phyloP scores from a whole-genome alignment of 1,140 invertebrate species.

The Bombus superbus region DNA sequence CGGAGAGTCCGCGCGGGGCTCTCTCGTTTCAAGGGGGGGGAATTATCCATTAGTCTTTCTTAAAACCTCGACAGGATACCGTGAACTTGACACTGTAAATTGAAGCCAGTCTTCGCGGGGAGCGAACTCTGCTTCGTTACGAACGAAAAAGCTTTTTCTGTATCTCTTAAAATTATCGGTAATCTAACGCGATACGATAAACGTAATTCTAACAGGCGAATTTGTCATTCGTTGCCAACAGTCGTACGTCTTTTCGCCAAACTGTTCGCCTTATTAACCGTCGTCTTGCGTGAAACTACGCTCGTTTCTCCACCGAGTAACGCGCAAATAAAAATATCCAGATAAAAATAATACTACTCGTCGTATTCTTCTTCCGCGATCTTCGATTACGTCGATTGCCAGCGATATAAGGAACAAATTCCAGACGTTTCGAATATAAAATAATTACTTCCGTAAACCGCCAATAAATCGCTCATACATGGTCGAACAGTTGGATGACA shows the following conservation, averaged over 20 bases:
- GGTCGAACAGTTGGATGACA: not conserved
- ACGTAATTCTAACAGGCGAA: no score
- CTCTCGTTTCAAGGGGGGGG: not conserved
- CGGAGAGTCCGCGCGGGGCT: not conserved
- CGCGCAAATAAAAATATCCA: no score
- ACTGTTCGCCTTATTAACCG: no score
- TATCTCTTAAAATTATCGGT: not conserved
- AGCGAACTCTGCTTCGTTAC: not conserved
- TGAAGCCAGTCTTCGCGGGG: not conserved
- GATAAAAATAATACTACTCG: no score
- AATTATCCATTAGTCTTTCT: conserved; percentile 34
- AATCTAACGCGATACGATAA: no score
- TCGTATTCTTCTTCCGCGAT: no score
- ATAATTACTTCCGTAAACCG: not conserved
- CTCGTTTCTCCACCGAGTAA: no score
- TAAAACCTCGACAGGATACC: conserved; percentile 20
- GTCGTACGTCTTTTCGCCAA: no score
- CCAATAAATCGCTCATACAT: not conserved
- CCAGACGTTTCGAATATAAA: not conserved
- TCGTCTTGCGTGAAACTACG: no score
- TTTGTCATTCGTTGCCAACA: no score
- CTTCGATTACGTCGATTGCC: no score
- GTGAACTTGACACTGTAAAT: conserved; percentile 23
- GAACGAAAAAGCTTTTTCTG: not conserved
- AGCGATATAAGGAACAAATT: not conserved